Conservation (phyloP, 2,888 invertebrate species). For the Lithophane semibrunnea region DNA sequence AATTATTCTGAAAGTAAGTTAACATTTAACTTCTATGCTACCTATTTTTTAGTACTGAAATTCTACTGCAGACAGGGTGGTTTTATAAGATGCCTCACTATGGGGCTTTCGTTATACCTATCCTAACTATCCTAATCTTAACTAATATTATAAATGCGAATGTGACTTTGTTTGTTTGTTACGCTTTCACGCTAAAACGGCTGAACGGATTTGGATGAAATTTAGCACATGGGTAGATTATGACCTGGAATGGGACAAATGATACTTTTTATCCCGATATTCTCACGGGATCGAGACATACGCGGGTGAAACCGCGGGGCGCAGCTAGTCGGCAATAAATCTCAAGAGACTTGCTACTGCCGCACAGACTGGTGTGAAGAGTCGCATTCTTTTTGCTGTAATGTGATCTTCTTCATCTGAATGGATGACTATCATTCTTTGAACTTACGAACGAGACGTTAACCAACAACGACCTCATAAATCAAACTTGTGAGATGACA, state of each 20-base stretch:
- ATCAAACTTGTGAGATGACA: constrained; percentile 23
- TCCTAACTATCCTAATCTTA: background rate
- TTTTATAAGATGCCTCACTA: background rate
- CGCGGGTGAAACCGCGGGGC: no score
- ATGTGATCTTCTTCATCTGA: background rate
- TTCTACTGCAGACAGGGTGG: background rate
- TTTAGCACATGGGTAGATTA: no score
- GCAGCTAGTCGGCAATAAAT: background rate
- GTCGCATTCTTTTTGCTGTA: background rate
- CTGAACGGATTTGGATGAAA: no score
- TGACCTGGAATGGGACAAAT: no score
- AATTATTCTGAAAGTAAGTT: no score
- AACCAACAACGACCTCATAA: constrained; percentile 19
- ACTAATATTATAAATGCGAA: no score
- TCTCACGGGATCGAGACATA: no score
- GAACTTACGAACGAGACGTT: background rate
- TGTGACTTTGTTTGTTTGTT: no score
- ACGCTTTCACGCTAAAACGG: no score
- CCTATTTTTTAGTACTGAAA: background rate
- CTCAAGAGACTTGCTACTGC: background rate
- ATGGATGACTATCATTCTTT: background rate
- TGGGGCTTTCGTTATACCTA: background rate
- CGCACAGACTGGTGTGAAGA: background rate
- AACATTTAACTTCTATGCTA: no score
- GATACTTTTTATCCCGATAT: no score